Evolutionary conservation across 2,888 invertebrate genomes (phyloP), one percentile per base, ranked within the genome.

Genomic region (Lottia scabra): DNA sequence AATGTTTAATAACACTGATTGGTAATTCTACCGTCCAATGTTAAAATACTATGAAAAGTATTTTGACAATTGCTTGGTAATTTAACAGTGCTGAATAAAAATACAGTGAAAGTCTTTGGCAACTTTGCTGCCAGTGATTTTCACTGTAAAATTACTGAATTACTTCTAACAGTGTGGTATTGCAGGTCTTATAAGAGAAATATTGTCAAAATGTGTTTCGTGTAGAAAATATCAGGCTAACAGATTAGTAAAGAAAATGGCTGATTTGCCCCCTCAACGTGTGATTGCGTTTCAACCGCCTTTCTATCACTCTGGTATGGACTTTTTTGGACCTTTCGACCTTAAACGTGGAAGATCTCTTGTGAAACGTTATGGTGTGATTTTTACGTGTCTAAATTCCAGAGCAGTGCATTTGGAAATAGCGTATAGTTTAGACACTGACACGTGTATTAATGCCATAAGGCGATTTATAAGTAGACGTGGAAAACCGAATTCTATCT

Each of bases 271-370:
- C 30, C 46, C 56, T 46, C 73, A 77, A 23, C 56, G 71, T 19
- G n/a, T 71, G 6, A 70, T 15, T n/a, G 63, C 74, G 6, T 48
- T 65, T 63, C 70, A 72, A 68, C 72, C 76, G 0, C 75, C 74
- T 26, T 79, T 77, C 44, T 67, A 73, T 1, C 27, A 15, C 6
- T 70, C 72, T 13, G 77, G 79, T 23, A 67, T 79, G 23, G 79
- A 80, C 66, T 78, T 70, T 45, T 81, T 79, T 68, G 80, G 79
- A 65, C 79, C 80, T 0, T 77, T 77, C 27, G 64, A 68, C 4
- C 68, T 80, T 8, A 77, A 76, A 64, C 16, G 67, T 12, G 76
- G 72, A 26, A 46, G 81, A n/a, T 67, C 63, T 45, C 13, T 27
- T 8, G 64, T 75, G 6, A 78, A 81, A 62, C 63, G 78, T 12